These are phyloP conservation scores for Liopterus haemorrhoidalis DNA, from an alignment of 2,888 invertebrate genomes.

Conservation along the genomic window DNA sequence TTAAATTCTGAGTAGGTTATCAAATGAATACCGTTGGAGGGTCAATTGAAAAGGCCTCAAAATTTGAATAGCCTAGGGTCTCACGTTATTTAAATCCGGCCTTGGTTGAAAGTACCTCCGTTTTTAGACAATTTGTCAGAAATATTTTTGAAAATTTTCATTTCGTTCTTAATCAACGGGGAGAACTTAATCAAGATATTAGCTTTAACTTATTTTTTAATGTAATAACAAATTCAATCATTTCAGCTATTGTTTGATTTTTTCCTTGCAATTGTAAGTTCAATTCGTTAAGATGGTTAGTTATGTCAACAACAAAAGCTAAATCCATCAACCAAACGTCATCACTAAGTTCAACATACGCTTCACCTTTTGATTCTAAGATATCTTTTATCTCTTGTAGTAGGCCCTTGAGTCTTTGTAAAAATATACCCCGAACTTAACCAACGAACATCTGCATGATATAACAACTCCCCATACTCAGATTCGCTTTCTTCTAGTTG, in stretches of 20 bases:
- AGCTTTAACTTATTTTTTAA: slow-evolving; percentile 5
- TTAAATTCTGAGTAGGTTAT: too few relatives aligned
- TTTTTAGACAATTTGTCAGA: not conserved
- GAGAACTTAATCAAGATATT: too few relatives aligned
- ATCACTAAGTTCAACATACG: slow-evolving; percentile 4
- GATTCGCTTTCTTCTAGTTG: slow-evolving; percentile 6
- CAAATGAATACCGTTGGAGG: too few relatives aligned
- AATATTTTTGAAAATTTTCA: slow-evolving; percentile 1
- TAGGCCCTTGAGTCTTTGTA: slow-evolving; percentile 4
- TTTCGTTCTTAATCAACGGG: slow-evolving; percentile 1
- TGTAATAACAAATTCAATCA: slow-evolving; percentile 2
- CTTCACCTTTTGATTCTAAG: not conserved
- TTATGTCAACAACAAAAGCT: slow-evolving; percentile 1
- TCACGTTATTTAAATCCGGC: too few relatives aligned
- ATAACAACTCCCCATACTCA: not conserved
- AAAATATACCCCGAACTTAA: slow-evolving; percentile 4
- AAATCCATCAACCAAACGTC: slow-evolving; percentile 5
- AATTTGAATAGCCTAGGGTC: too few relatives aligned
- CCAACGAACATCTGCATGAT: slow-evolving; percentile 7
- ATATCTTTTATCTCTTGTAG: slow-evolving; percentile 4
- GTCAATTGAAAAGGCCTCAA: too few relatives aligned
- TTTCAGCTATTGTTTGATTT: slow-evolving; percentile 1
- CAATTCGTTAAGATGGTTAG: slow-evolving; percentile 4
- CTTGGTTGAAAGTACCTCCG: not conserved
- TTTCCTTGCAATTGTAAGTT: slow-evolving; percentile 6